These are phyloP conservation scores for Magallana angulata DNA, from an alignment of 1,140 invertebrate species.

Conservation along the genomic window DNA sequence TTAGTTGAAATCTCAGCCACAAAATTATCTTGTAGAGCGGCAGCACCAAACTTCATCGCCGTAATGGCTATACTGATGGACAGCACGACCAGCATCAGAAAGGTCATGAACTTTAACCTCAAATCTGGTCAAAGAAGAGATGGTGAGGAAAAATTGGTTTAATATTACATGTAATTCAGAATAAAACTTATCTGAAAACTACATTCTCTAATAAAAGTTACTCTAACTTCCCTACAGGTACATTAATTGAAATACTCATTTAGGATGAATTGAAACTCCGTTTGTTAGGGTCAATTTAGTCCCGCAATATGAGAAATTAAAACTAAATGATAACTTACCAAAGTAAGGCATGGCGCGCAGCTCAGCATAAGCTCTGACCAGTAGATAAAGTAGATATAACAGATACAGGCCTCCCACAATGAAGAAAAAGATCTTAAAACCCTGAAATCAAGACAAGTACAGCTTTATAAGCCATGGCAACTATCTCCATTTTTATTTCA, in stretches of 20 bases:
- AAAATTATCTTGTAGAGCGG: constrained; percentile 95
- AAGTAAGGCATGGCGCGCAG: constrained; percentile 97
- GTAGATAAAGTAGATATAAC: constrained; percentile 89
- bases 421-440: constrained; percentile 90
- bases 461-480: too few species aligned
- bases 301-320: too few species aligned
- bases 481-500: too few species aligned
- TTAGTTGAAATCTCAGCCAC: constrained; percentile 91
- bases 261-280: too few species aligned
- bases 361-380: constrained; percentile 95
- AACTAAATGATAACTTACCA: constrained; percentile 83
- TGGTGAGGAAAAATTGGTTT: neutral
- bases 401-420: constrained; percentile 91
- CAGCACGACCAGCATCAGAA: constrained; percentile 91
- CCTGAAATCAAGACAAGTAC: constrained; percentile 70
- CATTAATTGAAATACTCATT: too few species aligned
- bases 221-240: too few species aligned
- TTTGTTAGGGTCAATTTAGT: too few species aligned
- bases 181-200: too few species aligned
- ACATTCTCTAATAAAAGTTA: too few species aligned
- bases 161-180: too few species aligned
- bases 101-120: constrained; percentile 93
- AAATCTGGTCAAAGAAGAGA: constrained; percentile 86
- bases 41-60: constrained; percentile 90
- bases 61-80: constrained; percentile 89